Base-by-base conservation (phyloP, 2,113 vertebrate genomes). In the Plecturocebus donacophilus region DNA sequence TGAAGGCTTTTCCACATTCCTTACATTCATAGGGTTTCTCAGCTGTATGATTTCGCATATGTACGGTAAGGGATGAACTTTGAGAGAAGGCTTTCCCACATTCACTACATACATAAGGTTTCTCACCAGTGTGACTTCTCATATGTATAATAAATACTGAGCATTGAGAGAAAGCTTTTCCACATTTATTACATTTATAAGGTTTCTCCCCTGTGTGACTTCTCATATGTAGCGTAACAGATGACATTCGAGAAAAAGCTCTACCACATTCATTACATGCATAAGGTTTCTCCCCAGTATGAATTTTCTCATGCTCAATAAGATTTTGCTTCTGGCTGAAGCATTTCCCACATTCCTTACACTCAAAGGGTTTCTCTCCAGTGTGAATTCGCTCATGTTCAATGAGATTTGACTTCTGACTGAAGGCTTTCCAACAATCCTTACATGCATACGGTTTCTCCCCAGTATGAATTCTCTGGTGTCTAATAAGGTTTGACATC, bases 1-100 rank as follows among this genome's bases (percentile, higher is more conserved):
- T 98, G 91, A 98, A 98, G 85, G 97, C 94, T 89, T 98, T 98
- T n/a, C 94, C 97, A 97, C 98, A 98, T 45, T 98, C 92, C 0
- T 92, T 93, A 95, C 98, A 98, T 81, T 98, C 96, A 81, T 96
- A 98, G 1, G 98, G 98, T 58, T 98, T 98, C 96, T 98, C 98
- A 70, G 95, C 93, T 38, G 96, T 97, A 80, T 98, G 98, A 32
- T 98, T 98, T 76, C 97, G 97, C 96, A 97, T 97, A 76, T 98
- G 98, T 40, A 97, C 96, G 47, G 83, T 96, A 75, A 98, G 97
- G 30, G 97, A 98, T 52, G 98, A 98, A 73, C 98, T 97, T 47
- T 97, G 91, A 76, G 96, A 97, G 79, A 98, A 97, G 5, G 90
- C 95, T 96, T 97, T 98, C 30, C 96, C 96, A 97, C 97, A 98